Percentiles rank a stretch among this genome's conserved stretches.
Evolutionary conservation across 2,888 invertebrate species (phyloP).

Genomic region (Drosophila melanocephala): DNA sequence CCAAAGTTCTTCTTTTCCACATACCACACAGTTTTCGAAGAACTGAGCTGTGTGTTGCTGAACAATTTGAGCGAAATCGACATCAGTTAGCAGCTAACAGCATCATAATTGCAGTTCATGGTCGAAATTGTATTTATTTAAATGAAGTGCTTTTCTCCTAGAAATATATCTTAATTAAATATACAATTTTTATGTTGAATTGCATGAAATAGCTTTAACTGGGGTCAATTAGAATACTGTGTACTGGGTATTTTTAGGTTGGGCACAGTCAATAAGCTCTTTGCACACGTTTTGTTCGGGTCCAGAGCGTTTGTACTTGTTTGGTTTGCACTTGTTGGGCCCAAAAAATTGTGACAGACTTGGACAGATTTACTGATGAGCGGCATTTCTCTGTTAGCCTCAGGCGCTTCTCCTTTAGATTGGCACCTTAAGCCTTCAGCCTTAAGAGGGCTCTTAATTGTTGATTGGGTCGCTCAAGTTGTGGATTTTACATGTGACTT

Average conservation of each 20-base stretch:
- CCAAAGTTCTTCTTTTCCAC: slow-evolving; percentile 59
- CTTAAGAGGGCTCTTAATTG: neutral
- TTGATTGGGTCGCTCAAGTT: slow-evolving; percentile 7
- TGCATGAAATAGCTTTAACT: neutral
- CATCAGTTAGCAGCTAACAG: neutral
- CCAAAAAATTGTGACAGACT: slow-evolving; percentile 23
- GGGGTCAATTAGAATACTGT: neutral
- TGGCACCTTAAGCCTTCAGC: neutral
- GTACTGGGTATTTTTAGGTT: neutral
- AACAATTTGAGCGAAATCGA: neutral
- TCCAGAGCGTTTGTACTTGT: slow-evolving; percentile 1
- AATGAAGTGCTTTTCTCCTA: neutral
- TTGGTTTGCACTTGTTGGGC: slow-evolving; percentile 32
- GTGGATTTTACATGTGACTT: neutral
- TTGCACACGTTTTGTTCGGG: neutral
- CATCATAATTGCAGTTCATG: neutral
- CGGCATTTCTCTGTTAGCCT: slow-evolving; percentile 1
- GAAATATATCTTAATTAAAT: neutral
- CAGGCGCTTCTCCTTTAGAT: neutral
- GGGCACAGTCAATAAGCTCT: neutral
- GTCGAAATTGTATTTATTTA: neutral
- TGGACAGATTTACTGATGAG: slow-evolving; percentile 29
- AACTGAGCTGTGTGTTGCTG: neutral
- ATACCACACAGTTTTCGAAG: slow-evolving; percentile 7
- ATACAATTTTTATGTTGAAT: neutral